These are phyloP conservation scores for Stenodera caucasica DNA, from an alignment of 2,888 invertebrate genomes.

Conservation along the genomic window DNA sequence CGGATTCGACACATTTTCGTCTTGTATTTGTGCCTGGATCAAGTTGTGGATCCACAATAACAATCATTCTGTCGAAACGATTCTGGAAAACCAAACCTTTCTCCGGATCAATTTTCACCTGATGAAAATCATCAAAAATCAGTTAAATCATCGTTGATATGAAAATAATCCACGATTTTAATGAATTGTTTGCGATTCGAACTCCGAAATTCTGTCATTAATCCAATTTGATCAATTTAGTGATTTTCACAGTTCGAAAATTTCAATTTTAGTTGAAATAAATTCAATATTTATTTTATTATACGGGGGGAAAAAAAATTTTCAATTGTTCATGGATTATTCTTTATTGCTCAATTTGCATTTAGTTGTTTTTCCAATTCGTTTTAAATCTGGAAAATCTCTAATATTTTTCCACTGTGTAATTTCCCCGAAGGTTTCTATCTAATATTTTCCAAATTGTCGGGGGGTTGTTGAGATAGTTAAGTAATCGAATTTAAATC, in stretches of 20 bases:
- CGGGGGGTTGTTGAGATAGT: neutral
- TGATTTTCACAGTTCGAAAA: neutral
- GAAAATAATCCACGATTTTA: too few species aligned
- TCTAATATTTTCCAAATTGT: neutral
- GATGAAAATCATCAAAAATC: too few species aligned
- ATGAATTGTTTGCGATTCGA: too few species aligned
- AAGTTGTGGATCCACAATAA: conserved; percentile 69
- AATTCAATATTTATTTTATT: too few species aligned
- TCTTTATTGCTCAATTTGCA: neutral
- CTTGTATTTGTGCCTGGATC: conserved; percentile 70
- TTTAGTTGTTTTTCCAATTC: neutral
- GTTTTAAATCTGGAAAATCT: neutral
- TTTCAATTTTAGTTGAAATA: too few species aligned
- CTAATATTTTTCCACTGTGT: neutral
- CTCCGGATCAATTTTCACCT: conserved; percentile 71
- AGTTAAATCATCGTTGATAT: too few species aligned
- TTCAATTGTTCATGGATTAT: neutral
- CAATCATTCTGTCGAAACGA: conserved; percentile 74
- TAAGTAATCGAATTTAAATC: neutral
- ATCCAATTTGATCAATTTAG: too few species aligned
- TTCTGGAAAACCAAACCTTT: conserved; percentile 78
- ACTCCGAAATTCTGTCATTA: too few species aligned
- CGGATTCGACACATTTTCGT: conserved; percentile 64
- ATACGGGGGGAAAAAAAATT: too few species aligned
- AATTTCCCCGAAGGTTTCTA: neutral